phyloP scores from a whole-genome alignment of 53 echinoderm and acorn worm genomes.

The Crossaster papposus region DNA sequence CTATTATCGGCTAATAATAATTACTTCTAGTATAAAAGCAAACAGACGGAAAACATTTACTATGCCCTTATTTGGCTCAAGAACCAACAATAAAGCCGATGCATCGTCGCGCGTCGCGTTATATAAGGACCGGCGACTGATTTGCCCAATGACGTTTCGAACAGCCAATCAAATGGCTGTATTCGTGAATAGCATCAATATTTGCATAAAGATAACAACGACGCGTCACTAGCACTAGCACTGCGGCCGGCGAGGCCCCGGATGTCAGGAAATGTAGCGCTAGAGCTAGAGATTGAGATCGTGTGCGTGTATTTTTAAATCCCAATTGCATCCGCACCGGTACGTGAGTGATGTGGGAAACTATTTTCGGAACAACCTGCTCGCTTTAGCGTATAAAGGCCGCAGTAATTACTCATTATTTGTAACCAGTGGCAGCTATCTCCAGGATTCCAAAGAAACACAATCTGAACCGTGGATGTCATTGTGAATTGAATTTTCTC shows the following conservation, averaged over 20 bases:
- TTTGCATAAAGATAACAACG: constrained; percentile 65
- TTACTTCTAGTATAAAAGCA: no score
- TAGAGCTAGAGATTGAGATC: not conserved
- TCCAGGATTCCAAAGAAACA: not conserved
- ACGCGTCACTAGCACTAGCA: constrained; percentile 26
- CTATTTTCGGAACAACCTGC: not conserved
- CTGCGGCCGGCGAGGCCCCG: constrained; percentile 18
- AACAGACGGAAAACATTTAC: not conserved
- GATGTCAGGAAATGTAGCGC: constrained; percentile 14
- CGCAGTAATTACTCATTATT: not conserved
- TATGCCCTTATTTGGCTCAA: not conserved
- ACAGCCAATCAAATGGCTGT: constrained; percentile 36
- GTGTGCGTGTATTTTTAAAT: not conserved
- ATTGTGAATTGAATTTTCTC: no score
- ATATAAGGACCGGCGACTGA: no score
- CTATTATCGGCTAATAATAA: no score
- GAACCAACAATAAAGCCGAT: not conserved
- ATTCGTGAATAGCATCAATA: not conserved
- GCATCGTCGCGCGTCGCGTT: not conserved
- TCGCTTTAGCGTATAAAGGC: not conserved
- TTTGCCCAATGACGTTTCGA: constrained; percentile 16
- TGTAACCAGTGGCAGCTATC: not conserved
- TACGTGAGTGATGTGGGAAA: not conserved
- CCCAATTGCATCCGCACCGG: not conserved
- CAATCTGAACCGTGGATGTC: not conserved